Evolutionary conservation across 2,797 vertebrate species (phyloP), one percentile per base, ranked within the genome.

Genomic region (Pangasius larnaudii): DNA sequence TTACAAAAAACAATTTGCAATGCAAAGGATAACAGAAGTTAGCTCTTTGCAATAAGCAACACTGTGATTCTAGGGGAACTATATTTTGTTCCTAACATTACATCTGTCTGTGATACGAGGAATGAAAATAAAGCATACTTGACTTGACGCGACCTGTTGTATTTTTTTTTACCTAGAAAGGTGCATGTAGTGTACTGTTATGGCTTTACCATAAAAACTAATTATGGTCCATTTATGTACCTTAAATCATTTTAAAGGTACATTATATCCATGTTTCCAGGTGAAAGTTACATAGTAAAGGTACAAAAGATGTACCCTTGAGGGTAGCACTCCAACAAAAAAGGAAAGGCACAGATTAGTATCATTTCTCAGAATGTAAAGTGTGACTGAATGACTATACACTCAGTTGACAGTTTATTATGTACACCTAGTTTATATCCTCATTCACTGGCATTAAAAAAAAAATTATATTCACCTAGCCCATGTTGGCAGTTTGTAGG

Each of bases 101-200:
- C 22, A n/a, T 75, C 72, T 14, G 22, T 75, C 42, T 49, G 5
- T 46, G 24, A 75, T 42, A 9, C 42, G 22, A 27, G 42, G 36
- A 75, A 49, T 49, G 42, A 49, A 46, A 75, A 75, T 75, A 75
- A 75, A 49, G 72, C 42, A 19, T 46, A 49, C 72, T 75, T 75
- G 42, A 75, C 72, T 75, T 75, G 72, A 75, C 72, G 14, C 24
- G 71, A 74, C 71, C 27, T 74, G 39, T 27, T 74, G 71, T 74
- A 74, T 74, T 39, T n/a, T 69, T 42, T 42, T 42, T 71, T 46
- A 49, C 42, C 72, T 75, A 49, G 42, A 75, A 75, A 49, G 5
- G 9, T n/a, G 42, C 10, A 27, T 49, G 42, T 16, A 46, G 72
- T 27, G 27, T 14, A 49, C 42, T 18, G 5, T 71, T 46, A 74